Conservation (phyloP, 2,888 invertebrate species). For the Chorisops tibialis region DNA sequence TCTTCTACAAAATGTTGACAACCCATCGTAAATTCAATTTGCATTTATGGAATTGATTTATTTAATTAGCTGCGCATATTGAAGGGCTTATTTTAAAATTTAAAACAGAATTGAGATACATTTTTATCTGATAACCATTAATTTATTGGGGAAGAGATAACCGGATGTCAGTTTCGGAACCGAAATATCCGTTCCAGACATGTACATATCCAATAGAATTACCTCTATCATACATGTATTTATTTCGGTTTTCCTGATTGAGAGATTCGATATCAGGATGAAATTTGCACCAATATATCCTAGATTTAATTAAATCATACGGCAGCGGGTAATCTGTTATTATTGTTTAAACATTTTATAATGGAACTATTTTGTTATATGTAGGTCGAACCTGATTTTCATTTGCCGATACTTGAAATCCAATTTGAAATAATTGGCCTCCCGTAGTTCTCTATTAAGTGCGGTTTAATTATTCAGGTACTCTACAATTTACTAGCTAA, state of each 20-base stretch:
- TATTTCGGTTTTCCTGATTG: not conserved
- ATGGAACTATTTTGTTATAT: conserved; percentile 1
- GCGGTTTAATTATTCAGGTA: too few species aligned
- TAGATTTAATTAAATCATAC: conserved; percentile 11
- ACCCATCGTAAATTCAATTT: not conserved
- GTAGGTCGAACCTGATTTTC: too few species aligned
- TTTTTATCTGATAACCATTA: not conserved
- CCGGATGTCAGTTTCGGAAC: not conserved
- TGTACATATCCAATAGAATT: not conserved
- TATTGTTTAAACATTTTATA: conserved; percentile 10
- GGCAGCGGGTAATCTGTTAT: conserved; percentile 2
- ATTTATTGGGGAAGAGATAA: conserved; percentile 1
- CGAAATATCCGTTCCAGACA: not conserved
- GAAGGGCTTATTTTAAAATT: not conserved
- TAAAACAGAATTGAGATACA: not conserved
- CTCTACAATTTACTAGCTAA: too few species aligned
- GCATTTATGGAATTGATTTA: conserved; percentile 3
- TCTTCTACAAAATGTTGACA: not conserved
- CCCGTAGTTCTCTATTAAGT: too few species aligned
- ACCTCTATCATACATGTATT: not conserved
- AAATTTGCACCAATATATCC: not conserved
- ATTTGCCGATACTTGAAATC: too few species aligned
- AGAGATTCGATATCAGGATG: not conserved
- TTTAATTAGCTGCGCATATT: conserved; percentile 1
- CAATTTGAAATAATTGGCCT: too few species aligned